Evolutionary conservation across 1,140 invertebrate genomes (phyloP).

Genomic region (Kradibia gibbosae): DNA sequence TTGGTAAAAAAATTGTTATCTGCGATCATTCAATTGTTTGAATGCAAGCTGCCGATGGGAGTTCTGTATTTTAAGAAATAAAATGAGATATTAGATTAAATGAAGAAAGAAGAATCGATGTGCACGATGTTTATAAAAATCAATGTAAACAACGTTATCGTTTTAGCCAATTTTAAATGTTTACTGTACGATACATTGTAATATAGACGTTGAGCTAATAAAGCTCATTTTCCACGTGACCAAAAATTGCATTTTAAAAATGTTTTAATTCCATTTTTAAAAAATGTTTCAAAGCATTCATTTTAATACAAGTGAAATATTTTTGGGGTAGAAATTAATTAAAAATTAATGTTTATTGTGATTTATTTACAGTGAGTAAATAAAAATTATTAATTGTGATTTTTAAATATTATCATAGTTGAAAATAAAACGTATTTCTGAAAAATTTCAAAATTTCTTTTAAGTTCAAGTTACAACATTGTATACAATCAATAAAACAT

Average conservation of each 20-base stretch:
- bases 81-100: conserved; percentile 14
- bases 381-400: not conserved
- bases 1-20: conserved; percentile 47
- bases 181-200: conserved; percentile 71
- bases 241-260: not conserved
- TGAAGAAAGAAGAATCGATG: conserved; percentile 36
- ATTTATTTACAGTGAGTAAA: not conserved
- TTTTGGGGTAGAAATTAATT: not conserved
- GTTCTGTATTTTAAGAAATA: conserved; percentile 27
- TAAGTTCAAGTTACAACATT: not conserved
- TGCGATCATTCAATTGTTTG: conserved; percentile 11
- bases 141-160: conserved; percentile 64
- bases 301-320: not conserved
- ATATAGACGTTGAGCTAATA: conserved; percentile 70
- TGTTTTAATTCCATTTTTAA: conserved; percentile 8
- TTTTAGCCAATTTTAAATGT: conserved; percentile 69
- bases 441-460: not conserved
- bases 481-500: conserved; percentile 1
- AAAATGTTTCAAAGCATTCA: not conserved
- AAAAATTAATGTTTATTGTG: not conserved
- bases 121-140: conserved; percentile 64
- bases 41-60: conserved; percentile 34
- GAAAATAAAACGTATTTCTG: not conserved
- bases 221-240: conserved; percentile 65
- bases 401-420: not conserved